Percentiles rank a stretch among this genome's conserved stretches.
These are phyloP conservation scores for Neolamprologus variostigma DNA, from an alignment of 2,113 vertebrate species.

Conservation along the genomic window DNA sequence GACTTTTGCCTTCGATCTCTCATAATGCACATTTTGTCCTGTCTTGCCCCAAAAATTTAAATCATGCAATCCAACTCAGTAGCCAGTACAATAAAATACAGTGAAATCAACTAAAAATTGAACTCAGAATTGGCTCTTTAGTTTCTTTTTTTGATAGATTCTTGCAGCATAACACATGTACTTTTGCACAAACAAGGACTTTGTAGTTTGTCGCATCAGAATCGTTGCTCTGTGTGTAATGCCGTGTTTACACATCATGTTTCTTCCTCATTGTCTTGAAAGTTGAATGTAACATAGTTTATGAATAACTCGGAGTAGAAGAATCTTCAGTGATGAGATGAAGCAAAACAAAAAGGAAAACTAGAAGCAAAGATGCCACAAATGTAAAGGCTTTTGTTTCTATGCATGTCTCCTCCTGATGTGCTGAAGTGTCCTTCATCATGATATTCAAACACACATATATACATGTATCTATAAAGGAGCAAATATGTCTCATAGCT, in stretches of 20 bases:
- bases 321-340: not conserved
- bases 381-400: not conserved
- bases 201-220: not conserved
- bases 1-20: not conserved
- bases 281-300: not conserved
- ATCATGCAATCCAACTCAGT: not conserved
- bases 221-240: fast-evolving
- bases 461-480: not conserved
- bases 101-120: not conserved
- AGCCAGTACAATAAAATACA: not conserved
- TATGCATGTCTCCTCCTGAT: not conserved
- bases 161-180: not conserved
- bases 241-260: not conserved
- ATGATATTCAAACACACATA: not conserved
- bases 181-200: not conserved
- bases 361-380: fast-evolving
- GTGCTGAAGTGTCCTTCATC: fast-evolving
- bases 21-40: not conserved
- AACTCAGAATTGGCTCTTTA: not conserved
- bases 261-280: not conserved
- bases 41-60: not conserved
- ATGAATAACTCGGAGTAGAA: fast-evolving
- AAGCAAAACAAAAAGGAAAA: not conserved
- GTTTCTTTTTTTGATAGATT: not conserved
- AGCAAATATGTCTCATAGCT: not conserved